phyloP scores from a whole-genome alignment of 2,888 invertebrate species.

The Achlya flavicornis region DNA sequence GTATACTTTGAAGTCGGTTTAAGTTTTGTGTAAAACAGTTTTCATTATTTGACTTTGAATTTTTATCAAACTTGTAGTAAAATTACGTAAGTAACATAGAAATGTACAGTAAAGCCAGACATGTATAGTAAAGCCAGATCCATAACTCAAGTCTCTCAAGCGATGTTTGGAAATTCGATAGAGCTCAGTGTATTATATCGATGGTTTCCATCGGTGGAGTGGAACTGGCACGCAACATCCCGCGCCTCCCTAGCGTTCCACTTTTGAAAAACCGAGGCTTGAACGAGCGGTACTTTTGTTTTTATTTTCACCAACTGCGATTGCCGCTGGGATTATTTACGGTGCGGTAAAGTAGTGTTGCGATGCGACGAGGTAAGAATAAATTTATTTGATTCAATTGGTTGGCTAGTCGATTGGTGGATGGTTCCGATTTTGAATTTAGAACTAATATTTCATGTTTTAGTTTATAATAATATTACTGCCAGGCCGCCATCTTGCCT shows the following conservation, averaged over 20 bases:
- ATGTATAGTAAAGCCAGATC: too few species aligned
- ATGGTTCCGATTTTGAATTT: too few species aligned
- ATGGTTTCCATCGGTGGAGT: slow-evolving; percentile 39
- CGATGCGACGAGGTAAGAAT: neutral
- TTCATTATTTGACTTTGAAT: too few species aligned
- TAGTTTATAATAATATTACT: too few species aligned
- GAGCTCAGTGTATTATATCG: slow-evolving; percentile 33
- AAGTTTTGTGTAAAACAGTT: too few species aligned
- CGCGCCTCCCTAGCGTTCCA: slow-evolving; percentile 39
- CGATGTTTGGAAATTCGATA: slow-evolving; percentile 24
- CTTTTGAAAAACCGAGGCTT: slow-evolving; percentile 44
- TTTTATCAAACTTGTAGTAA: too few species aligned
- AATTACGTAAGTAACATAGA: too few species aligned
- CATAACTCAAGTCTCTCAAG: neutral
- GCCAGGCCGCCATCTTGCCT: too few species aligned
- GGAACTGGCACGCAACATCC: slow-evolving; percentile 54
- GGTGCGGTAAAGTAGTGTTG: slow-evolving; percentile 23
- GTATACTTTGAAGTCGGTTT: too few species aligned
- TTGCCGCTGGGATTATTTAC: slow-evolving; percentile 35
- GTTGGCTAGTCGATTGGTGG: neutral
- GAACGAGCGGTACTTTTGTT: slow-evolving; percentile 37
- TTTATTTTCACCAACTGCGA: slow-evolving; percentile 33
- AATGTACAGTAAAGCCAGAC: too few species aligned
- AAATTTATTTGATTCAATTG: neutral
- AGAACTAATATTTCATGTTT: too few species aligned